Evolutionary conservation across 2,797 vertebrate genomes (phyloP).

Genomic region (Hozukius guyotensis): DNA sequence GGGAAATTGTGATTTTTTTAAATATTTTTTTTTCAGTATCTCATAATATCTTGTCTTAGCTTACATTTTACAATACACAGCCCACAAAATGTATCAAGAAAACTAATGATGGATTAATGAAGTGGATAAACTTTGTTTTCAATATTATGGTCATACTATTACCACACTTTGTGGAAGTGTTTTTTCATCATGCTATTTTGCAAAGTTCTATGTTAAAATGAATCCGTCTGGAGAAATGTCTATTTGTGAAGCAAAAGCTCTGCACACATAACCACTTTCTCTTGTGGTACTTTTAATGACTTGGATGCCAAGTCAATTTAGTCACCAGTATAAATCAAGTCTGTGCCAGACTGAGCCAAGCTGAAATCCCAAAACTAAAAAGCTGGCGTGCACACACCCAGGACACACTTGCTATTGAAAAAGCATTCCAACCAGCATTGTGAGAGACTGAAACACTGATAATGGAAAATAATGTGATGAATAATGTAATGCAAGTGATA

Average conservation of each 20-base stretch:
- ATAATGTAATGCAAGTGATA: not conserved
- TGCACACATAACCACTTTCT: not conserved
- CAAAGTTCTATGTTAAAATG: not conserved
- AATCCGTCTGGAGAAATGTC: not conserved
- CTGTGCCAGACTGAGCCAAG: slow-evolving; percentile 22
- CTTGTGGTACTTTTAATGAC: not conserved
- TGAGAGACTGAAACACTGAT: not conserved
- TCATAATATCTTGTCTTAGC: not conserved
- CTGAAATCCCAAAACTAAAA: slow-evolving; percentile 12
- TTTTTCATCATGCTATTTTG: not conserved
- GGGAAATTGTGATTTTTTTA: not conserved
- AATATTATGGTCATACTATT: not conserved
- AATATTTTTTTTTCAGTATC: not conserved
- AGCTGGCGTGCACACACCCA: slow-evolving; percentile 2
- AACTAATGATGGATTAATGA: not conserved
- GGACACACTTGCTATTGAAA: not conserved
- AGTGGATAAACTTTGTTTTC: not conserved
- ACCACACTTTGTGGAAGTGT: not conserved
- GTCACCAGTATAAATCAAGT: slow-evolving; percentile 26
- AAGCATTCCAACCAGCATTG: not conserved
- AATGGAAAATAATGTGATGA: not conserved
- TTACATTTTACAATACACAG: not conserved
- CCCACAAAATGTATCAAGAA: not conserved
- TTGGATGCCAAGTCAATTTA: slow-evolving; percentile 1
- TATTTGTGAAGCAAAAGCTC: not conserved